These are phyloP conservation scores for Drosophila bipectinata DNA, from an alignment of 1,140 invertebrate species.

Conservation along the genomic window DNA sequence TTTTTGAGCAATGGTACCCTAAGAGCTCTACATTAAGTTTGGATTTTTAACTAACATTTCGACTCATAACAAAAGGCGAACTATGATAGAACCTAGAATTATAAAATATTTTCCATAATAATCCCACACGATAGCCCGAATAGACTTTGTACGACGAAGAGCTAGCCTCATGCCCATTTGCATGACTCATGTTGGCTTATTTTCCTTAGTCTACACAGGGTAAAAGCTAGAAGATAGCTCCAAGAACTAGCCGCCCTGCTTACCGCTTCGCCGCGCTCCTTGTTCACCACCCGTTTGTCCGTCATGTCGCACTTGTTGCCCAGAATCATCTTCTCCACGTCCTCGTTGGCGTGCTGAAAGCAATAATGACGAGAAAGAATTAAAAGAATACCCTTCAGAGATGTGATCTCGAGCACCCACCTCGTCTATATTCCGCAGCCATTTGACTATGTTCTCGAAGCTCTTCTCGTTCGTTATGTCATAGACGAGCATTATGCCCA, in stretches of 20 bases:
- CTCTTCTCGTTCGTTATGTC: constrained; percentile 99
- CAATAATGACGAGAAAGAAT: neutral
- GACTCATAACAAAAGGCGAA: too few relatives aligned
- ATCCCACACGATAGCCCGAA: too few relatives aligned
- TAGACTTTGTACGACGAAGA: too few relatives aligned
- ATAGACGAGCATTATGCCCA: constrained; percentile 99
- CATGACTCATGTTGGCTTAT: too few relatives aligned
- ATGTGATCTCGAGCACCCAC: constrained; percentile 74
- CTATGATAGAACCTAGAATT: too few relatives aligned
- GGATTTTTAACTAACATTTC: too few relatives aligned
- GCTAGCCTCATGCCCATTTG: too few relatives aligned
- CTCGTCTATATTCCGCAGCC: constrained; percentile 99
- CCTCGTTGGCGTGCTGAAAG: constrained; percentile 97
- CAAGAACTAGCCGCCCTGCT: constrained; percentile 53
- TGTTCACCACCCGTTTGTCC: constrained; percentile 96
- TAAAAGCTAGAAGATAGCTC: constrained; percentile 23
- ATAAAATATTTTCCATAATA: too few relatives aligned
- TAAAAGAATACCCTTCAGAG: neutral
- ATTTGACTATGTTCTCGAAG: constrained; percentile 99
- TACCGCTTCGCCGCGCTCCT: constrained; percentile 94
- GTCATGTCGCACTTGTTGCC: constrained; percentile 99
- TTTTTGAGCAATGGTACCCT: too few relatives aligned
- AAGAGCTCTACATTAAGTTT: too few relatives aligned
- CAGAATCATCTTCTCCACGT: constrained; percentile 99
- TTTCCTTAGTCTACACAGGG: neutral